Evolutionary conservation across 2,113 vertebrate species (phyloP), one percentile per base, ranked within the genome.

Genomic region (Hypanus sabinus): DNA sequence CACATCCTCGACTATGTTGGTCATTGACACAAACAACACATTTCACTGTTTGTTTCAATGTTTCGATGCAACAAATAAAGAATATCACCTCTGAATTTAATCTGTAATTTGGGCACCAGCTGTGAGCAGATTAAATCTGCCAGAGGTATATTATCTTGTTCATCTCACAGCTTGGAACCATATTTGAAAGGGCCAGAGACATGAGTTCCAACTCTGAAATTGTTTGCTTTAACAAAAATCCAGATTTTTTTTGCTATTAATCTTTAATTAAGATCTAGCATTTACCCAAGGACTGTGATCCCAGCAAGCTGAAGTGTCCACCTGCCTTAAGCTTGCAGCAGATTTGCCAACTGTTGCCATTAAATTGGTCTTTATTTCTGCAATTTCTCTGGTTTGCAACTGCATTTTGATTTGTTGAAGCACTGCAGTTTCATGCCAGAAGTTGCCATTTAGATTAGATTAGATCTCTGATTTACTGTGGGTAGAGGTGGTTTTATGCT

Each of bases 191-290:
- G 5, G 60, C 57, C 83, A 62, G 83, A 60, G 30, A 24, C 83
- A 7, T 10, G 30, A n/a, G 57, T 88, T 57, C 14, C 27, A 22
- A 18, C 36, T 5, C 20, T 24, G 71, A 24, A 75, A 75, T 20
- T 24, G 71, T 75, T 81, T 81, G 30, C 27, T 88, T 62, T 88
- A 88, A 88, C 30, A 88, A 62, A 88, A 62, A 88, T n/a, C 20
- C 30, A 24, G 57, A 62, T 62, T 88, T 20, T 80, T 85, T 36
- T 55, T 22, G 46, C 22, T 24, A 55, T 70, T 27, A 57, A 10
- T 83, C 80, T 62, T 60, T 87, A 88, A 62, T 62, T 27, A 62
- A 62, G 57, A 88, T 27, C 83, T 24, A 88, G 12, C 57, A 88
- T 88, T 83, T 62, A 62, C 60, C 57, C 27, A 62, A 55, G 30